Percentiles rank a stretch among this genome's conserved stretches.
Conservation (phyloP, 23 tunicate genomes). For the Diplosoma virens region DNA sequence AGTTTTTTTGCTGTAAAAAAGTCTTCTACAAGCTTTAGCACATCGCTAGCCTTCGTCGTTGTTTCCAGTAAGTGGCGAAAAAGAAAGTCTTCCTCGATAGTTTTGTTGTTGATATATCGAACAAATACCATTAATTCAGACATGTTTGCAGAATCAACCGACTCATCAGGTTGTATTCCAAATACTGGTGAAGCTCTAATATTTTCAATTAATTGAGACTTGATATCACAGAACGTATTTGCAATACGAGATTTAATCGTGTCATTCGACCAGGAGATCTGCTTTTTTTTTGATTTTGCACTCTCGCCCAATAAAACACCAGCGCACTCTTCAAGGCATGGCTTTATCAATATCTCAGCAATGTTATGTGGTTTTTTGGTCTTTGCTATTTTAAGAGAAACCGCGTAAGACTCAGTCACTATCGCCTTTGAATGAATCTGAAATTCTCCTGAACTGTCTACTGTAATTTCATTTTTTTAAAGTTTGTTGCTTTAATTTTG, state of each 20-base stretch:
- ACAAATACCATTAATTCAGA: slow-evolving; percentile 9
- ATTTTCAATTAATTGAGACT: slow-evolving; percentile 30
- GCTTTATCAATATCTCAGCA: no score
- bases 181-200: slow-evolving; percentile 27
- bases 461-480: neutral
- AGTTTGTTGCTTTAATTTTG: slow-evolving; percentile 38
- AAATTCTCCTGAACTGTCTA: slow-evolving; percentile 4
- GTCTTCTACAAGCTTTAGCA: neutral
- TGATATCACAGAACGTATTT: slow-evolving; percentile 37
- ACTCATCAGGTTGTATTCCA: slow-evolving; percentile 18
- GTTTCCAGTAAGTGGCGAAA: slow-evolving; percentile 1
- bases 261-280: slow-evolving; percentile 8
- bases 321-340: no score
- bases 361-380: neutral
- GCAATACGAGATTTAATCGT: neutral
- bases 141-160: neutral
- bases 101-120: neutral
- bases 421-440: slow-evolving; percentile 18
- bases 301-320: neutral
- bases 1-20: neutral
- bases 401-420: slow-evolving; percentile 12
- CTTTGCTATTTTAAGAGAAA: slow-evolving; percentile 7
- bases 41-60: slow-evolving; percentile 18
- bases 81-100: slow-evolving; percentile 13
- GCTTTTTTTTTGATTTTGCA: neutral